phyloP scores from a whole-genome alignment of 2,888 invertebrate genomes.

The Hermaeophaga mercurialis region DNA sequence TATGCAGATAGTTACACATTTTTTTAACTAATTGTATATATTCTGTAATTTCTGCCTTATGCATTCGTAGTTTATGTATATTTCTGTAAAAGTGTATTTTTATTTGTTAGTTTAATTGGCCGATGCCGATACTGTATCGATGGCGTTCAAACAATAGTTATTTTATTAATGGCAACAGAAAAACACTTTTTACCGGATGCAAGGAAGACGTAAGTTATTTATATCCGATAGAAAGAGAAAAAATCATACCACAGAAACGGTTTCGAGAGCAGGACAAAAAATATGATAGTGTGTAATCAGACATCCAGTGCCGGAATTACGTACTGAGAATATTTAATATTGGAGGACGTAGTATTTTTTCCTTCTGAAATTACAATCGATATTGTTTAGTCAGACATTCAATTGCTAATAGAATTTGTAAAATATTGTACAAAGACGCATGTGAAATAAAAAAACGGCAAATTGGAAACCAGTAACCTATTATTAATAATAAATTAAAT shows the following conservation, averaged over 20 bases:
- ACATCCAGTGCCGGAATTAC: slow-evolving; percentile 55
- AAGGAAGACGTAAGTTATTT: slow-evolving; percentile 56
- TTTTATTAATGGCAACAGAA: slow-evolving; percentile 48
- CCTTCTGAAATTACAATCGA: not conserved
- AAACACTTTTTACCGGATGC: slow-evolving; percentile 54
- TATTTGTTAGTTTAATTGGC: too few species aligned
- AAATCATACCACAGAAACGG: slow-evolving; percentile 35
- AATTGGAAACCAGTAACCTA: too few species aligned
- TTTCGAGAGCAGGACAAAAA: slow-evolving; percentile 53
- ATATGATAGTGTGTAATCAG: slow-evolving; percentile 59
- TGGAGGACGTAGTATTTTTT: slow-evolving; percentile 5
- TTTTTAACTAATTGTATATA: too few species aligned
- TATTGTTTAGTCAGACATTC: not conserved
- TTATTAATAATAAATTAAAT: too few species aligned
- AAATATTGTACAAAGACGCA: too few species aligned
- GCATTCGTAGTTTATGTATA: too few species aligned
- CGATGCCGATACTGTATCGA: not conserved
- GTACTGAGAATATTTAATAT: slow-evolving; percentile 51
- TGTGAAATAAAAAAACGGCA: too few species aligned
- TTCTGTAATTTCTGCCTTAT: too few species aligned
- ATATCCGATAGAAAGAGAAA: slow-evolving; percentile 56
- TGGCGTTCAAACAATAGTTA: slow-evolving; percentile 42
- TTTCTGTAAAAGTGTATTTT: too few species aligned
- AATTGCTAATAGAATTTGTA: too few species aligned
- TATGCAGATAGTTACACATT: too few species aligned